These are phyloP conservation scores for Mellilla xanthometata DNA, from an alignment of 2,888 invertebrate species.

Conservation along the genomic window DNA sequence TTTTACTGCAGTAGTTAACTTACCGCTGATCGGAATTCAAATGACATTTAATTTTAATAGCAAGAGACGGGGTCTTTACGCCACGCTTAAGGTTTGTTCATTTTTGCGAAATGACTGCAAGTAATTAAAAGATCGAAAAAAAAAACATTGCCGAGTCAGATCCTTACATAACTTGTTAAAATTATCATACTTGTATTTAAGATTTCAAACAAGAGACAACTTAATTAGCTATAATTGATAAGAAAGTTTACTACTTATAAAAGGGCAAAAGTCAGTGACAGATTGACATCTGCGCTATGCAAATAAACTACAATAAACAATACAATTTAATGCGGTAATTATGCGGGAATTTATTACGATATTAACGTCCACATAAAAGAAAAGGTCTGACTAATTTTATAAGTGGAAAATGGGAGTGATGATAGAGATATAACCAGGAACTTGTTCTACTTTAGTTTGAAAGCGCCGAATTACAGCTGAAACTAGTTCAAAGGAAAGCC, in stretches of 20 bases:
- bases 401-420: conserved; percentile 2
- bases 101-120: too few relatives aligned
- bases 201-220: too few relatives aligned
- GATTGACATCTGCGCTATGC: too few relatives aligned
- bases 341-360: not conserved
- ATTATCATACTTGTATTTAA: too few relatives aligned
- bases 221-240: too few relatives aligned
- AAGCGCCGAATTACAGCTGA: not conserved
- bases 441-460: not conserved
- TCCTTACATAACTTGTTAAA: too few relatives aligned
- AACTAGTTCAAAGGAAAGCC: conserved; percentile 7
- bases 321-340: conserved; percentile 1
- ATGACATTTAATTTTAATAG: conserved; percentile 21
- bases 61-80: too few relatives aligned
- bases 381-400: not conserved
- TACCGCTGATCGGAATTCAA: conserved; percentile 33
- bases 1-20: conserved; percentile 27
- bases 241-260: too few relatives aligned
- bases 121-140: too few relatives aligned
- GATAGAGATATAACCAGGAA: conserved; percentile 16
- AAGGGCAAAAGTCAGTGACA: too few relatives aligned
- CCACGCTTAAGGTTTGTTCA: too few relatives aligned
- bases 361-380: conserved; percentile 7
- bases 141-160: too few relatives aligned
- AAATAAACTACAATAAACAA: conserved; percentile 4